Evolutionary conservation across 2,888 invertebrate species (phyloP), one percentile per base, ranked within the genome.

Genomic region (Ornithoptera alexandrae): DNA sequence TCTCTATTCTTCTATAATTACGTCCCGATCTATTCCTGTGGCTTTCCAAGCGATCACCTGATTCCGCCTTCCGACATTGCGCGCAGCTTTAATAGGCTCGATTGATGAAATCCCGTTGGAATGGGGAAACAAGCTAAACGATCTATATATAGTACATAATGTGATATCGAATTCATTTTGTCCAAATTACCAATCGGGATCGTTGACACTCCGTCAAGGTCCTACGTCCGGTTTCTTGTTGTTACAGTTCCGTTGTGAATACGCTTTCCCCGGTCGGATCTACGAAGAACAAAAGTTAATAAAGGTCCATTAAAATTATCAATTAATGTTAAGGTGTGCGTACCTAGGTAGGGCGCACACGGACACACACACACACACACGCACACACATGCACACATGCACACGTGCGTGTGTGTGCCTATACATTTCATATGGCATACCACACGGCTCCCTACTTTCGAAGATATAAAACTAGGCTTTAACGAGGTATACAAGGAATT

Each of bases 261-360:
- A 86, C 77, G 70, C 75, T 74, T 78, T 81, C 74, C 75, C 86
- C 86, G 87, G 88, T 86, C 89, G 87, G 87, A 84, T 81, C 78
- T 78, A 84, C 85, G 85, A 85, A 79, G 84, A 88, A 88, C 86
- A 85, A 89, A 85, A 82, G 77, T 77, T 79, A 75, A 75, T 78
- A 86, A 90, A 85, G 92, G 91, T 92, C 92, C 91, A 91, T 88
- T 91, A 88, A 87, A 85, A 86, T 82, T 85, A 89, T 86, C 83
- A 84, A 84, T 77, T 88, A 88, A 86, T 82, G 67, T 81, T 89
- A 89, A 88, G 86, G 76, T 85, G 80, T 80, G 74, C 77, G 80
- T 80, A 75, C 77, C 60, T 78, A 76, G 78, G 82, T 82, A 82
- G 80, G 76, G 30, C 78, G 77, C 85, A 81, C 82, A 77, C 1